These are phyloP conservation scores for Apocrypta bakeri DNA, from an alignment of 1,140 invertebrate genomes.

Conservation along the genomic window DNA sequence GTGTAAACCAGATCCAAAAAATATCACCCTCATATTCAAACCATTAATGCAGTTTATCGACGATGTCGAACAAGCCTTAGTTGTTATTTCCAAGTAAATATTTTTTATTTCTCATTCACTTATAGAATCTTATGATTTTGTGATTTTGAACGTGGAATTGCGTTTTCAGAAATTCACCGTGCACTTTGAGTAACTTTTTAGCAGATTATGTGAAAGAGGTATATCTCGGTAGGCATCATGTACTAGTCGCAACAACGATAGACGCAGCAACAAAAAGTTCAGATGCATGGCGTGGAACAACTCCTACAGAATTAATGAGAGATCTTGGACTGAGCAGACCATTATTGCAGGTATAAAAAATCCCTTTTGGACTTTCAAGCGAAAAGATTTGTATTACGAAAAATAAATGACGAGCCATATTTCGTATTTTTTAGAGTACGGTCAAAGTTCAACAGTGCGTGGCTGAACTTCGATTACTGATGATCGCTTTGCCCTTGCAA, in stretches of 20 bases:
- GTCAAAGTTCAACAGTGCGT: constrained; percentile 83
- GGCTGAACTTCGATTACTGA: constrained; percentile 80
- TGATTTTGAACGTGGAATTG: not conserved
- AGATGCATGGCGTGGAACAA: constrained; percentile 83
- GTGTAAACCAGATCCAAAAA: constrained; percentile 83
- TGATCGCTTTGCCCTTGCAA: constrained; percentile 83
- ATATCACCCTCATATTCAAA: constrained; percentile 85
- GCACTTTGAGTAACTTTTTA: constrained; percentile 84
- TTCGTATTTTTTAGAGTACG: constrained; percentile 77
- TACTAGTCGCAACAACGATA: constrained; percentile 77
- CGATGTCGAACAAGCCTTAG: constrained; percentile 83
- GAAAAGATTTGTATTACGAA: constrained; percentile 5
- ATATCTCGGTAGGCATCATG: constrained; percentile 78
- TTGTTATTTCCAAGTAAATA: constrained; percentile 77
- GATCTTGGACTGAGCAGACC: constrained; percentile 79
- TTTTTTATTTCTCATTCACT: not conserved
- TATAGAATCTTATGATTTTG: not conserved
- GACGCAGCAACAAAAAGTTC: constrained; percentile 82
- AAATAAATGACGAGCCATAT: not conserved
- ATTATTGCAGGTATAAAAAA: constrained; percentile 79
- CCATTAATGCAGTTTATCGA: constrained; percentile 84
- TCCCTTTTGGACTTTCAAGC: not conserved
- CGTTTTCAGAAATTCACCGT: constrained; percentile 75
- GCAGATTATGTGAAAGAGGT: constrained; percentile 85
- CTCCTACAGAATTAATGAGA: constrained; percentile 80